Evolutionary conservation across 2,888 invertebrate genomes (phyloP).

Genomic region (Horisme vitalbata): DNA sequence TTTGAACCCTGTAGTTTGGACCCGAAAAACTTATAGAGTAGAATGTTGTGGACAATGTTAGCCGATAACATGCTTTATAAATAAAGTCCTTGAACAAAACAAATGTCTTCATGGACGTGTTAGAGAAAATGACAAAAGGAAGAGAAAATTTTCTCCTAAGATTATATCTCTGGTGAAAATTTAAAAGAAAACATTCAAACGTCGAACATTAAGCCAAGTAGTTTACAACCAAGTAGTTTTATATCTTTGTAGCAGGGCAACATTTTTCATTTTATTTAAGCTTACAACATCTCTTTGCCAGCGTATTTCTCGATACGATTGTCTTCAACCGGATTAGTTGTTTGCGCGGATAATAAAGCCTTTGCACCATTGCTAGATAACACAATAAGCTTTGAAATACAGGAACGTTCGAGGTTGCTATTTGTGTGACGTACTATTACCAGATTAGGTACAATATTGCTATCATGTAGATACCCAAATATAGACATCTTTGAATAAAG

Average conservation of each 20-base stretch:
- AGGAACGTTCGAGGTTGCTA: conserved; percentile 8
- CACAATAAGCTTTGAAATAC: conserved; percentile 25
- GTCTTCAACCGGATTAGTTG: conserved; percentile 31
- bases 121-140: no score
- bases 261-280: conserved; percentile 26
- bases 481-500: no score
- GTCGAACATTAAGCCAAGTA: not conserved
- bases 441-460: no score
- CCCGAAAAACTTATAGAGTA: conserved; percentile 1
- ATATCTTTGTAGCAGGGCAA: conserved; percentile 4
- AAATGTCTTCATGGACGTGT: no score
- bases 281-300: conserved; percentile 10
- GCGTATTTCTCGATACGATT: conserved; percentile 23
- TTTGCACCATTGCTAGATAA: conserved; percentile 24
- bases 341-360: conserved; percentile 19
- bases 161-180: no score
- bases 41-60: not conserved
- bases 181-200: no score
- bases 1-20: not conserved
- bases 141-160: no score
- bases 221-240: not conserved
- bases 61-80: not conserved
- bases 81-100: not conserved
- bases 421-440: not conserved
- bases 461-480: no score